A percentile compares a stretch with the other conserved stretches of the same genome.
Evolutionary conservation across 2,797 vertebrate genomes (phyloP).

Genomic region (Apodemus agrarius): DNA sequence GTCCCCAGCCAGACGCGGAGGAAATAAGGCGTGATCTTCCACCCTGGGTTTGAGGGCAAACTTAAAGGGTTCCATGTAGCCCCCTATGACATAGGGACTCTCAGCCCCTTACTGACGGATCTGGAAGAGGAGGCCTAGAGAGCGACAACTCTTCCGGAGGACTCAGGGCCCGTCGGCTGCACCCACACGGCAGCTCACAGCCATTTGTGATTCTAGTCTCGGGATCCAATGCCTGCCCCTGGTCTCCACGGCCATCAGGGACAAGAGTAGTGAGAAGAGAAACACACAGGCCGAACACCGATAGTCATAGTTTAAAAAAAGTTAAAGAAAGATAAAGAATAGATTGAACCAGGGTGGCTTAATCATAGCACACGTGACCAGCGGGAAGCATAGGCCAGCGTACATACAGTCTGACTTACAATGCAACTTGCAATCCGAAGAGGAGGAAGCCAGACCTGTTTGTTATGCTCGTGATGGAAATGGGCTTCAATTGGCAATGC

Average conservation of each 20-base stretch:
- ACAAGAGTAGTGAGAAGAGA: not conserved
- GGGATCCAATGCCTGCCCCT: not conserved
- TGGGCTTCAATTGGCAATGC: not conserved
- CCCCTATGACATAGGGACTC: too few relatives aligned
- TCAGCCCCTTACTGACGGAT: not conserved
- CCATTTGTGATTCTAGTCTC: not conserved
- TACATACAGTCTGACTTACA: not conserved
- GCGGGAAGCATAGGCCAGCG: not conserved
- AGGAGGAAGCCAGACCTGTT: not conserved
- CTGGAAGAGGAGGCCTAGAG: not conserved
- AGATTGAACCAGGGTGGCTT: too few relatives aligned
- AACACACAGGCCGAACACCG: not conserved
- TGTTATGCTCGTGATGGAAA: not conserved
- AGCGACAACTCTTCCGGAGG: not conserved
- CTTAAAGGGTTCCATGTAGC: not conserved
- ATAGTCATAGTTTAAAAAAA: not conserved
- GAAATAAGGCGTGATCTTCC: not conserved
- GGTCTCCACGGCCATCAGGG: not conserved
- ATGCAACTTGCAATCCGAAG: not conserved
- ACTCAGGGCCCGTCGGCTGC: too few relatives aligned
- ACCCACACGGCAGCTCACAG: not conserved
- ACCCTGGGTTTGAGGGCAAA: not conserved
- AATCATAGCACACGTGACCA: not conserved
- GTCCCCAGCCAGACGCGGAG: not conserved
- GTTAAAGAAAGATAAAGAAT: not conserved